These are phyloP conservation scores for Tenodera sinensis DNA, from an alignment of 2,888 invertebrate species.

Conservation along the genomic window DNA sequence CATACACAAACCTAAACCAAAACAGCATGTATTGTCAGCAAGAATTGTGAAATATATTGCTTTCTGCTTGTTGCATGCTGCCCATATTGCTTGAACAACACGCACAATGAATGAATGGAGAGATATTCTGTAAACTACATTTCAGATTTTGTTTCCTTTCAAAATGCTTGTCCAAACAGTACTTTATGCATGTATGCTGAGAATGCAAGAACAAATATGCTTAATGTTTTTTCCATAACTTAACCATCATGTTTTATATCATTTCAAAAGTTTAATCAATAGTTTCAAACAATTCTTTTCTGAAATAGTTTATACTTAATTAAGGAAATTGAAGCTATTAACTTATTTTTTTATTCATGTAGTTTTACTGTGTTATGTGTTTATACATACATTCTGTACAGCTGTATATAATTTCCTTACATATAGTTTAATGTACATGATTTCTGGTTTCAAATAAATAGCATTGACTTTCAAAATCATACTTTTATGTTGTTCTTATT, in stretches of 20 bases:
- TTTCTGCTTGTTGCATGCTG: neutral
- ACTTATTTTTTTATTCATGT: neutral
- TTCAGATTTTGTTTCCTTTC: no score
- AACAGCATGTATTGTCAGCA: neutral
- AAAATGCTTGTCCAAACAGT: no score
- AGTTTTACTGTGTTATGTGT: neutral
- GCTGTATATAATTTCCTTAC: neutral
- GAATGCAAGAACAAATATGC: neutral
- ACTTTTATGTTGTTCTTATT: neutral
- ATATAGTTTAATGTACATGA: neutral
- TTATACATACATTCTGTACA: neutral
- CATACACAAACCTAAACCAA: no score
- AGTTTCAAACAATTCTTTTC: neutral
- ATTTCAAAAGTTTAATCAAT: neutral
- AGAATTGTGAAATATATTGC: neutral
- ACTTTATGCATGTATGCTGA: no score
- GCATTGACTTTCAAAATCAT: neutral
- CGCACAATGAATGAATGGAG: neutral
- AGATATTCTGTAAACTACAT: no score
- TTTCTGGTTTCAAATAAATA: neutral
- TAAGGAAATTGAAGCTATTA: no score
- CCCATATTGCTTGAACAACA: neutral
- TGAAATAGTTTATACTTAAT: neutral
- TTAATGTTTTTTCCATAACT: neutral
- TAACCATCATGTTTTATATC: neutral